phyloP scores from a whole-genome alignment of 2,888 invertebrate genomes.

The Caenorhabditis wallacei region DNA sequence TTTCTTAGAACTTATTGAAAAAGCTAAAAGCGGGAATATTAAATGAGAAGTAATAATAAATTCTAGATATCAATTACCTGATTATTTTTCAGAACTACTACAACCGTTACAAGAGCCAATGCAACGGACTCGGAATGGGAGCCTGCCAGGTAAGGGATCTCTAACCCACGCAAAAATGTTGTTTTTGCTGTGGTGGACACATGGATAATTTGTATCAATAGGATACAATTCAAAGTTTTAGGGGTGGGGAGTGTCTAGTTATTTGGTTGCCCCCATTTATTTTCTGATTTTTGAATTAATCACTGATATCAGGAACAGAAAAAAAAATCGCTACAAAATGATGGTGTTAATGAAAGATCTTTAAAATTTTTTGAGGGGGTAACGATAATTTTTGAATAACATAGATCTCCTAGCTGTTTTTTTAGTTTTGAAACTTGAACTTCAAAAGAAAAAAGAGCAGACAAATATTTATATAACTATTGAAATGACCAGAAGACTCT shows the following conservation, averaged over 20 bases:
- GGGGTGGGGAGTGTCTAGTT: constrained; percentile 56
- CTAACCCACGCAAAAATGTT: constrained; percentile 39
- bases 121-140: constrained; percentile 70
- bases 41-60: not conserved
- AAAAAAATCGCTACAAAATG: constrained; percentile 34
- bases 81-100: constrained; percentile 70
- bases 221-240: constrained; percentile 48
- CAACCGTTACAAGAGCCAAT: constrained; percentile 74
- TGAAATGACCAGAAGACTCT: not conserved
- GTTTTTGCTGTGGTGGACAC: constrained; percentile 22
- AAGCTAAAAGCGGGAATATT: not conserved
- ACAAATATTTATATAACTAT: not conserved
- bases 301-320: constrained; percentile 8
- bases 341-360: constrained; percentile 9
- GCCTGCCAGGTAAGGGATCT: constrained; percentile 59
- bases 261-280: constrained; percentile 34
- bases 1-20: not conserved
- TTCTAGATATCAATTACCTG: not conserved
- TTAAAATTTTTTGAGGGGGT: too few relatives aligned
- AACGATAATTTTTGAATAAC: constrained; percentile 4
- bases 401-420: not conserved
- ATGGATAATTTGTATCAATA: not conserved
- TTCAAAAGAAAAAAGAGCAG: not conserved
- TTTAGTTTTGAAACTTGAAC: not conserved
- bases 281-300: constrained; percentile 48